Conservation (phyloP, 1,140 invertebrate genomes). For the Campoletis sonorensis region DNA sequence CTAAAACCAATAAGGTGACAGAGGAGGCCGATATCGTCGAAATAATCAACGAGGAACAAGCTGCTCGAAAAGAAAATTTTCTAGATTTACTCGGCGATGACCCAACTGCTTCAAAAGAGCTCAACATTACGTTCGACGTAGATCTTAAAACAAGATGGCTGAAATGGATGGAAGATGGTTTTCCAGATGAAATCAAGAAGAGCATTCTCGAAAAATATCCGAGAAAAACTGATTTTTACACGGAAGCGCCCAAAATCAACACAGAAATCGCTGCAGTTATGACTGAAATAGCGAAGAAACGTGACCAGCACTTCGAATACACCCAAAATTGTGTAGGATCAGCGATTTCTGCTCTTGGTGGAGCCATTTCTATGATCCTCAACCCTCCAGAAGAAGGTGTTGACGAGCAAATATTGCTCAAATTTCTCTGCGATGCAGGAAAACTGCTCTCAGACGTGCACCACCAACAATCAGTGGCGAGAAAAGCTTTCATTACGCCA, state of each 20-base stretch:
- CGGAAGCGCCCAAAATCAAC: conserved; percentile 27
- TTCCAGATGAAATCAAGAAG: conserved; percentile 48
- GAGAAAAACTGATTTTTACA: conserved; percentile 39
- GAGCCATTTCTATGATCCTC: conserved; percentile 51
- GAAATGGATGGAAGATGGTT: conserved; percentile 27
- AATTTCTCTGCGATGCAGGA: conserved; percentile 42
- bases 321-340: conserved; percentile 53
- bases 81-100: conserved; percentile 43
- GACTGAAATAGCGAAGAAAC: conserved; percentile 49
- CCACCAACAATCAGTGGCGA: conserved; percentile 40
- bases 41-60: background rate
- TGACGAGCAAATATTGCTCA: conserved; percentile 8
- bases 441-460: conserved; percentile 36
- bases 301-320: conserved; percentile 51
- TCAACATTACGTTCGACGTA: conserved; percentile 21
- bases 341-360: conserved; percentile 40
- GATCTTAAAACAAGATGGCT: conserved; percentile 44
- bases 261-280: conserved; percentile 26
- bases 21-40: background rate
- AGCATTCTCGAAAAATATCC: conserved; percentile 37
- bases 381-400: conserved; percentile 34
- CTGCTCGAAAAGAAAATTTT: conserved; percentile 14
- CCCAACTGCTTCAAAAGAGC: conserved; percentile 39
- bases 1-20: conserved; percentile 24
- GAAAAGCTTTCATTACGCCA: conserved; percentile 45